Conservation (phyloP, 2,113 vertebrate species). For the Pandion haliaetus region DNA sequence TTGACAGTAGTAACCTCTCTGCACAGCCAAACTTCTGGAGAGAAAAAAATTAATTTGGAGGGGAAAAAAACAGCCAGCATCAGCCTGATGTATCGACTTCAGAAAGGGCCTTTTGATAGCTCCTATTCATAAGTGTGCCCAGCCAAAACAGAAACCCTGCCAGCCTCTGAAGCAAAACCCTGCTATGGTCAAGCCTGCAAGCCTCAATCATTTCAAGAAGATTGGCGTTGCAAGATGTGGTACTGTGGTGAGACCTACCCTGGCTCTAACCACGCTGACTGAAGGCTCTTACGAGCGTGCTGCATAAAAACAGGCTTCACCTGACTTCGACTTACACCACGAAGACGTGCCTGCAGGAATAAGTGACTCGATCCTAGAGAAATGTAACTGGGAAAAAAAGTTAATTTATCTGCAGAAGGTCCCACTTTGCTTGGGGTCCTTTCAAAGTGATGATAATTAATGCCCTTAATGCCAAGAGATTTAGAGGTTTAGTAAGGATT, state of each 20-base stretch:
- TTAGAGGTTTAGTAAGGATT: background rate
- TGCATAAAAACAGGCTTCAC: background rate
- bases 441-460: background rate
- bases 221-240: accelerated
- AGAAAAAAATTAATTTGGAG: background rate
- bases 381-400: background rate
- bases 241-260: background rate
- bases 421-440: background rate
- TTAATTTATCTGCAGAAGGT: background rate
- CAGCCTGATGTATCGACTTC: background rate
- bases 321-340: background rate
- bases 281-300: background rate
- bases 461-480: background rate
- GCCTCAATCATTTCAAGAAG: background rate
- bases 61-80: no score
- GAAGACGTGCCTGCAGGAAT: background rate
- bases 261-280: background rate
- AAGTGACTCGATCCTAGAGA: background rate
- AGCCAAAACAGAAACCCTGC: background rate
- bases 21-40: background rate
- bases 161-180: background rate
- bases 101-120: background rate
- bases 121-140: background rate
- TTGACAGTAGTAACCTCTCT: background rate
- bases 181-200: background rate